Base-by-base conservation (phyloP, 1,140 invertebrate genomes). In the Diprion similis region DNA sequence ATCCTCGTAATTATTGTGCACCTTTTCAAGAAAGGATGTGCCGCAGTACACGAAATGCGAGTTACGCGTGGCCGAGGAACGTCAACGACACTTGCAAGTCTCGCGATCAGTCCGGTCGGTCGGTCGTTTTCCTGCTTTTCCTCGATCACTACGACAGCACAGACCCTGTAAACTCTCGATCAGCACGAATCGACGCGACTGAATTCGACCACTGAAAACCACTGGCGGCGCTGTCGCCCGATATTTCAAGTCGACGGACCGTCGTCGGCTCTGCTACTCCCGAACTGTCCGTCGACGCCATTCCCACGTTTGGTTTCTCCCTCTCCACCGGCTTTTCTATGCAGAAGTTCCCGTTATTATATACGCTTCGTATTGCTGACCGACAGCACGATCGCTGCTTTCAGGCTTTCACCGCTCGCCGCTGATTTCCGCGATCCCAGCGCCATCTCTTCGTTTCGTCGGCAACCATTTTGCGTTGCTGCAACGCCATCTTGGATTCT, bases 71-170 rank as follows among this genome's bases (percentile, higher is more conserved):
- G 24, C 24, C 24, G 6, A 37, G 6, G 24, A 37, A 37, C 24
- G 24, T 37, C 24, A 37, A 37, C 24, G 24, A 37, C 24, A 37
- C 6, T 37, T 37, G 24, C 24, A 37, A 6, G 24, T 37, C 24
- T 37, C 24, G 24, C 24, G 24, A 37, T 37, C 24, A 37, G 24
- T 37, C 24, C 24, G 24, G 24, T 37, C 24, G 24, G 76, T 77
- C 78, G 79, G 76, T 70, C 78, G 78, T 78, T 76, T 76, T 76
- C 78, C 67, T 73, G 79, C 79, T 74, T 80, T 76, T 78, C 80
- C 80, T 78, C 80, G 80, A 78, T 79, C 81, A 81, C 83, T 79
- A 76, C 80, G 78, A 73, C 78, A 78, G 70, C 59, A 78, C 78
- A 75, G 70, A 76, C 71, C 69, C 74, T 72, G 45, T 65, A 64